Base-by-base conservation (phyloP, 53 echinoderm and acorn worm species). In the Echinarachnius parma region DNA sequence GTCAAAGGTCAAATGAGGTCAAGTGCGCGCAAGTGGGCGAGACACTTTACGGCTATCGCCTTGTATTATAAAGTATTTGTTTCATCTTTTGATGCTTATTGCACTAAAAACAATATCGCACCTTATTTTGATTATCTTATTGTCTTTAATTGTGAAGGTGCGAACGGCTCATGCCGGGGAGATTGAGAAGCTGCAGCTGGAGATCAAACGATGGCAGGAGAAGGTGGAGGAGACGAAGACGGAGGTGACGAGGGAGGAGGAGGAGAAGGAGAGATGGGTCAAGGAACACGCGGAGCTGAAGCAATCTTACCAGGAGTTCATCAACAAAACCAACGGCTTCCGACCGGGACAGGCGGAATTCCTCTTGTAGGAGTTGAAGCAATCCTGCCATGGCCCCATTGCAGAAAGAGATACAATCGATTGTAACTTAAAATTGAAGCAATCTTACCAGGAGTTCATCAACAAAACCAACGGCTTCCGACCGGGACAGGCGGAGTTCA, bases 401-500 rank as follows among this genome's bases (percentile, higher is more conserved):
- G n/a, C n/a, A n/a, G n/a, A n/a, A n/a, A n/a, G n/a, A n/a, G n/a
- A n/a, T n/a, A n/a, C n/a, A n/a, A n/a, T n/a, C 66, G 82, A 9
- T 19, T 50, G 52, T n/a, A n/a, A n/a, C n/a, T n/a, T n/a, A n/a
- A n/a, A n/a, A n/a, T n/a, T 96, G 50, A 96, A 85, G 56, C 49
- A 68, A 44, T 90, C 90, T 2, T 96, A 81, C 49, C 96, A 96
- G 76, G 61, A 59, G 8, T 96, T 96, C 56, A 96, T 96, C 52
- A 79, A 96, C 59, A 84, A 91, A 48, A 90, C 90, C 2, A 76
- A 69, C 15, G 96, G 96, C 2, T 96, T 96, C 69, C 61, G 80
- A 9, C 48, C 78, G 27, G 96, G 96, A 3, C 96, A 96, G 53
- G 96, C 96, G 1, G 96, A 96, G 31, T 96, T 96, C 61, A n/a